Percentiles rank a stretch among this genome's conserved stretches.
Conservation (phyloP, 2,797 vertebrate genomes). For the Arrhamphus sclerolepis region DNA sequence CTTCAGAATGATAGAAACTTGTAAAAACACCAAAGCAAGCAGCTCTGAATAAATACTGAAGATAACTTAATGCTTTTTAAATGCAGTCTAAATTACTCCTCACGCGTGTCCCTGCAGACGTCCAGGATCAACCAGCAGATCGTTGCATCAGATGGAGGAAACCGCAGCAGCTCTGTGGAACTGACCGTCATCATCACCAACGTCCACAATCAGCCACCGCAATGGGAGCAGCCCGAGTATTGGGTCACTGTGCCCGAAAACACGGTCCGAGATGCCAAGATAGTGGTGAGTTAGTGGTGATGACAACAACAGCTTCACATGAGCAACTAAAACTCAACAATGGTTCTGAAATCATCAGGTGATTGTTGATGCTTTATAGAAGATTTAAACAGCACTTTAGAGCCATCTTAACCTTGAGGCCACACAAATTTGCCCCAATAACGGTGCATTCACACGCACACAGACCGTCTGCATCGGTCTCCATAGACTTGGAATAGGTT, state of each 20-base stretch:
- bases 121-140: slow-evolving; percentile 80
- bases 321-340: background rate
- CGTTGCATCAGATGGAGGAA: slow-evolving; percentile 87
- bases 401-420: no score
- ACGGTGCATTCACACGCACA: no score
- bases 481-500: no score
- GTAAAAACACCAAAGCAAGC: no score
- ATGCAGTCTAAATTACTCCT: background rate
- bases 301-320: background rate
- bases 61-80: background rate
- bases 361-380: no score
- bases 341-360: no score
- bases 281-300: slow-evolving; percentile 80
- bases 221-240: slow-evolving; percentile 85
- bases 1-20: no score
- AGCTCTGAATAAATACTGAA: no score
- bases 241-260: slow-evolving; percentile 88
- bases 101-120: slow-evolving; percentile 63
- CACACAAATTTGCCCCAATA: no score
- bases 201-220: slow-evolving; percentile 86
- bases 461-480: no score
- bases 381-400: no score
- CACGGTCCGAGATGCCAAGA: slow-evolving; percentile 83
- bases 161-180: slow-evolving; percentile 87
- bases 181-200: slow-evolving; percentile 86